Percentiles rank a stretch among this genome's conserved stretches.
phyloP scores from a whole-genome alignment of 2,797 vertebrate genomes.

The Mionectes olivaceus region DNA sequence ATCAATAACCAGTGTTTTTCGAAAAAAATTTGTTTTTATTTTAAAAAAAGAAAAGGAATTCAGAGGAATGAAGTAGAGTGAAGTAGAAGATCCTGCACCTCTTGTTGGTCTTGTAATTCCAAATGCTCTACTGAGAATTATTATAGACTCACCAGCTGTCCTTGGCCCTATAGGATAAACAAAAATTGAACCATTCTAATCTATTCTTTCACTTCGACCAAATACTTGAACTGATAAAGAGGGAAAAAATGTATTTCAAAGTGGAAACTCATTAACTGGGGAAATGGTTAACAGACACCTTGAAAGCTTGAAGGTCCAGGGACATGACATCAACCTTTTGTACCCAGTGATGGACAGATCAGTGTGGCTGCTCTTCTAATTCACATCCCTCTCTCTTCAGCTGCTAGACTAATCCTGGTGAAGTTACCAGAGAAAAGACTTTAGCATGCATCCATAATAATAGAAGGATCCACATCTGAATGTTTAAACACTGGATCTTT shows the following conservation, averaged over 20 bases:
- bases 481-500: not conserved
- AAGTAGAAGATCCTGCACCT: not conserved
- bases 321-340: not conserved
- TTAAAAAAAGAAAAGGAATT: not conserved
- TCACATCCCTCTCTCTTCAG: not conserved
- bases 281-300: not conserved
- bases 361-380: not conserved
- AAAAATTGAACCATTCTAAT: not conserved
- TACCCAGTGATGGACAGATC: not conserved
- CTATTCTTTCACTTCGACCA: not conserved
- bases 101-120: not conserved
- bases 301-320: not conserved
- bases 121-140: not conserved
- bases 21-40: not conserved
- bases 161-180: not conserved
- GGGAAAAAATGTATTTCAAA: not conserved
- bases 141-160: not conserved
- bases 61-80: not conserved
- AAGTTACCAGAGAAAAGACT: not conserved
- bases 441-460: not conserved
- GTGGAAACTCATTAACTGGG: not conserved
- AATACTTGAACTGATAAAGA: not conserved
- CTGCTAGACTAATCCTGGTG: not conserved
- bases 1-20: not conserved
- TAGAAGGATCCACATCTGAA: not conserved